These are phyloP conservation scores for Drosophila navojoa DNA, from an alignment of 1,140 invertebrate species.

Conservation along the genomic window DNA sequence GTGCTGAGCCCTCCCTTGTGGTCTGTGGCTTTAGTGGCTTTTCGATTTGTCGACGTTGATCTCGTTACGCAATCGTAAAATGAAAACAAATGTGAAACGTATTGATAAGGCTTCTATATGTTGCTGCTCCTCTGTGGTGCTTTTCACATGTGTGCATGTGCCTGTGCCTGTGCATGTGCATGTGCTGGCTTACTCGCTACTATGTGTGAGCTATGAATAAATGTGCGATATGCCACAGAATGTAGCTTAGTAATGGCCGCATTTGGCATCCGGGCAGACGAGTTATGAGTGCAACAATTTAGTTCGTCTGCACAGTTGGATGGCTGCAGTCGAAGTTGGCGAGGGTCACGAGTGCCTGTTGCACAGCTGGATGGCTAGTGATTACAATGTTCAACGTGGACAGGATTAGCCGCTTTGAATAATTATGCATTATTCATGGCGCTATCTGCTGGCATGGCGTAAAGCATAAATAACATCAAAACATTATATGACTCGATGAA, in stretches of 20 bases:
- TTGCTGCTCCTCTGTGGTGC: slow-evolving; percentile 7
- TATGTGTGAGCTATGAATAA: slow-evolving; percentile 25
- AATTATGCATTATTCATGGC: slow-evolving; percentile 3
- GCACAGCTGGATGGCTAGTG: slow-evolving; percentile 3
- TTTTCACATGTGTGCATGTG: not conserved
- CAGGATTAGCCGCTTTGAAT: slow-evolving; percentile 8
- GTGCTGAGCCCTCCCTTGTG: slow-evolving; percentile 25
- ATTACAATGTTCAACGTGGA: slow-evolving; percentile 7
- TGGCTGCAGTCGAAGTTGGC: not conserved
- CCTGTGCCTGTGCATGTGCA: slow-evolving; percentile 5
- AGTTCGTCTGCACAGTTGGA: slow-evolving; percentile 2
- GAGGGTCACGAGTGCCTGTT: not conserved
- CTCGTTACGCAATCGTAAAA: slow-evolving; percentile 80
- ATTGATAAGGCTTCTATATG: slow-evolving; percentile 74
- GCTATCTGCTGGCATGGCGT: not conserved
- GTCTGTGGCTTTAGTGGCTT: slow-evolving; percentile 75
- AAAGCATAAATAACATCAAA: not conserved
- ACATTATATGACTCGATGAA: not conserved
- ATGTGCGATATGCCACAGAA: slow-evolving; percentile 28
- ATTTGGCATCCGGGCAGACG: slow-evolving; percentile 19
- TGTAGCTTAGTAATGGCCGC: slow-evolving; percentile 37
- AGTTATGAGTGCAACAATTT: slow-evolving; percentile 46
- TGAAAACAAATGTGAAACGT: slow-evolving; percentile 80
- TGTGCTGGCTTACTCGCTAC: slow-evolving; percentile 11
- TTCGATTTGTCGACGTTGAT: slow-evolving; percentile 79